Evolutionary conservation across 2,113 vertebrate species (phyloP).

Genomic region (Sprattus sprattus): DNA sequence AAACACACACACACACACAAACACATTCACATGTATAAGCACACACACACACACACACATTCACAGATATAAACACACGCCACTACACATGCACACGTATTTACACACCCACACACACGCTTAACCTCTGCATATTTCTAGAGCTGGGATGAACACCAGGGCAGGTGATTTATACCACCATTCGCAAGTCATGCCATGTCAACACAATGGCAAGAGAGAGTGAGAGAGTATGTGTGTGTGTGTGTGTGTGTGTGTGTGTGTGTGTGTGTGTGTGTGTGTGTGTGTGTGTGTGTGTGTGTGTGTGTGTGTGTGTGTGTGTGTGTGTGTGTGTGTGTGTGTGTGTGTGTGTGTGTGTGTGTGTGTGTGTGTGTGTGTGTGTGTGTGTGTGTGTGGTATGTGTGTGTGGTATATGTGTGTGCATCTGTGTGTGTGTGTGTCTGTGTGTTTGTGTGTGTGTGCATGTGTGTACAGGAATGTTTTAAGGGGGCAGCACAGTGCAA

Average conservation of each 20-base stretch:
- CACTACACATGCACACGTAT: neutral
- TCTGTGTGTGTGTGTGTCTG: too few species aligned
- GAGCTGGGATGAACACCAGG: neutral
- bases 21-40: conserved; percentile 3
- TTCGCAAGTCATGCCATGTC: neutral
- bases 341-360: too few species aligned
- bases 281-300: neutral
- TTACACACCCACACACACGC: neutral
- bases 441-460: neutral
- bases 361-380: too few species aligned
- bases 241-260: too few species aligned
- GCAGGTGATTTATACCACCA: neutral
- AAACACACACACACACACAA: neutral
- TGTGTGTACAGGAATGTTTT: neutral
- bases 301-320: neutral
- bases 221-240: too few species aligned
- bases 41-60: neutral
- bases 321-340: neutral
- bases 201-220: neutral
- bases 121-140: neutral
- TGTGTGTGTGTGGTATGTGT: too few species aligned
- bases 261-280: too few species aligned
- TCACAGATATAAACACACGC: neutral
- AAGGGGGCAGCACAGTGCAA: neutral
- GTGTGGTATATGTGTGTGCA: too few species aligned